A percentile compares a stretch with the other conserved stretches of the same genome.
These are phyloP conservation scores for Oryzias woworae DNA, from an alignment of 2,113 vertebrate genomes.

Conservation along the genomic window DNA sequence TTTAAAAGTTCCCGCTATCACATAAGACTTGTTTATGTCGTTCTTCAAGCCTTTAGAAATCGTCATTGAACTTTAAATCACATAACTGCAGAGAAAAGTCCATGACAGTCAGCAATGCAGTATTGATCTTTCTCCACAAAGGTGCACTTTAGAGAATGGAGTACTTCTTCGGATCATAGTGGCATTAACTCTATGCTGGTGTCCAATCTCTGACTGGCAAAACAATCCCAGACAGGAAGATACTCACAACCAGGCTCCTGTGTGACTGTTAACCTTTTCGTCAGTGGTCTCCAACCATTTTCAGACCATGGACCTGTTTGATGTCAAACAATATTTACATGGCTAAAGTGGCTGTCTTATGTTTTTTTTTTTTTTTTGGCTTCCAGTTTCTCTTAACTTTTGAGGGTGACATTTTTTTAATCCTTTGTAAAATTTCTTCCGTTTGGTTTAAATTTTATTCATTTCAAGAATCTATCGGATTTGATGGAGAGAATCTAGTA, in stretches of 20 bases:
- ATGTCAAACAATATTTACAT: no score
- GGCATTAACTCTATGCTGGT: background rate
- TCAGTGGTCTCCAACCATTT: background rate
- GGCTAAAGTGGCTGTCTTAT: no score
- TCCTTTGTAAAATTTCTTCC: no score
- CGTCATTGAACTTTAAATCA: background rate
- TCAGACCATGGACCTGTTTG: no score
- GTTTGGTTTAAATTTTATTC: no score
- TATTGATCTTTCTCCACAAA: background rate
- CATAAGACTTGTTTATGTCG: background rate
- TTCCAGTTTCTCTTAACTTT: no score
- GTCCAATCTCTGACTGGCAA: background rate
- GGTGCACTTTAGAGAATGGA: slow-evolving; percentile 2
- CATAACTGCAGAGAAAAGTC: background rate
- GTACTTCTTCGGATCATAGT: background rate
- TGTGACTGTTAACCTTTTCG: background rate
- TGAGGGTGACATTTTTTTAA: no score
- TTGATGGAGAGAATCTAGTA: no score
- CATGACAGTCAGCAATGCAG: background rate
- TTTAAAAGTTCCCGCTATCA: background rate
- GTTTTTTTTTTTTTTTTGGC: no score
- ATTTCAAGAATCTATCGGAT: no score
- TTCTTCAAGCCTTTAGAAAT: background rate
- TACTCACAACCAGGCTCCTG: background rate
- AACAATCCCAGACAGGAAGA: background rate